phyloP scores from a whole-genome alignment of 2,113 vertebrate species.

The Lethenteron camtschaticum region DNA sequence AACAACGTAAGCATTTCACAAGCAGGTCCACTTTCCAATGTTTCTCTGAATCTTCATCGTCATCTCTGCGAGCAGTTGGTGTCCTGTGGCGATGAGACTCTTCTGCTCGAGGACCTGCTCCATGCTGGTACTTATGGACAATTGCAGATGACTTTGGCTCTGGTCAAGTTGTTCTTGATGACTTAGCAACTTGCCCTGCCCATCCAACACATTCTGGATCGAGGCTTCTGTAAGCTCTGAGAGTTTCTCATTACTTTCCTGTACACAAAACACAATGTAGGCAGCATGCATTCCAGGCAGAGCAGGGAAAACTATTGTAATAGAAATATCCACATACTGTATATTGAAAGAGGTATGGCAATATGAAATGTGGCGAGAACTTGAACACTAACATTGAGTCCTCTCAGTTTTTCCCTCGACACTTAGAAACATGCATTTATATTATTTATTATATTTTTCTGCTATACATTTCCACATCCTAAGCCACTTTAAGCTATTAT shows the following conservation, averaged over 20 bases:
- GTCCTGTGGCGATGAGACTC: conserved; percentile 24
- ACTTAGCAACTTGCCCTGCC: conserved; percentile 25
- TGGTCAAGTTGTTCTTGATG: conserved; percentile 29
- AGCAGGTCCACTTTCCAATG: conserved; percentile 24
- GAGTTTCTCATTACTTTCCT: conserved; percentile 36
- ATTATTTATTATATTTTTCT: no score
- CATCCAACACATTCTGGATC: conserved; percentile 24
- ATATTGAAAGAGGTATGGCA: background rate
- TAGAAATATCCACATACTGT: background rate
- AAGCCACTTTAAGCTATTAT: no score
- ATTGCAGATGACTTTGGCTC: conserved; percentile 28
- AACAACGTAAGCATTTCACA: background rate
- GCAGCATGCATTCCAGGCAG: background rate
- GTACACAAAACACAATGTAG: background rate
- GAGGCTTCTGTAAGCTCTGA: conserved; percentile 22
- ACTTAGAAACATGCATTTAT: no score
- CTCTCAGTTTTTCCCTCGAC: background rate
- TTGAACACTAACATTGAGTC: background rate
- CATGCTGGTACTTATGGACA: conserved; percentile 22
- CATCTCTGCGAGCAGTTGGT: conserved; percentile 25
- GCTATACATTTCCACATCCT: no score
- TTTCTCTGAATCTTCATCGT: conserved; percentile 24
- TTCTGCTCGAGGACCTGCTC: conserved; percentile 25
- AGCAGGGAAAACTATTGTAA: background rate
- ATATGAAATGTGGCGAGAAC: no score